Evolutionary conservation across 2,113 vertebrate species (phyloP).

Genomic region (Crocuta crocuta): DNA sequence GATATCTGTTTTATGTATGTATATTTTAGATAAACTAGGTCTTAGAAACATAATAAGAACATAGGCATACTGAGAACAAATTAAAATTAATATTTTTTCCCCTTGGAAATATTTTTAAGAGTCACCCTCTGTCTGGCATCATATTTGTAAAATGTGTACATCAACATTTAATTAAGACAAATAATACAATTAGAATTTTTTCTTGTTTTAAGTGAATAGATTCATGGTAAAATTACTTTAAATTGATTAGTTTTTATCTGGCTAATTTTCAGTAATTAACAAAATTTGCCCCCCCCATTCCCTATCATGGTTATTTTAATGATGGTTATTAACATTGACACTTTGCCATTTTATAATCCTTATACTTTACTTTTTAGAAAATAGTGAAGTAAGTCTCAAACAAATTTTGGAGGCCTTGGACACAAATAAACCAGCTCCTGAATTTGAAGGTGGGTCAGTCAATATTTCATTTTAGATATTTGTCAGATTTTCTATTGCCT

Average conservation of each 20-base stretch:
- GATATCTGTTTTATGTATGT: neutral
- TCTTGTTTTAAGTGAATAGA: neutral
- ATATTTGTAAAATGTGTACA: neutral
- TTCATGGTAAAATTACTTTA: slow-evolving; percentile 23
- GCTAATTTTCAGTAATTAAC: slow-evolving; percentile 28
- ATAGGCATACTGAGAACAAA: neutral
- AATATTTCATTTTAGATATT: slow-evolving; percentile 13
- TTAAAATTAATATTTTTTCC: slow-evolving; percentile 15
- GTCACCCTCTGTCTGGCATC: neutral
- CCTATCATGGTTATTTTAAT: neutral
- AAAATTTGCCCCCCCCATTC: neutral
- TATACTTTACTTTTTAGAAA: slow-evolving; percentile 61
- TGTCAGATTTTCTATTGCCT: neutral
- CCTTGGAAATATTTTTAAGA: slow-evolving; percentile 25
- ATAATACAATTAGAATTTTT: slow-evolving; percentile 19
- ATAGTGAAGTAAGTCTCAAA: slow-evolving; percentile 49
- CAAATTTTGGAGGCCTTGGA: slow-evolving; percentile 61
- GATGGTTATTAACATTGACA: neutral
- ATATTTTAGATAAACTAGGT: neutral
- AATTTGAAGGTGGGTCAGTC: slow-evolving; percentile 44
- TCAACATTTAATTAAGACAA: neutral
- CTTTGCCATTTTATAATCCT: slow-evolving; percentile 12
- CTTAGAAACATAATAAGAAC: neutral
- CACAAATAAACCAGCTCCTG: slow-evolving; percentile 8
- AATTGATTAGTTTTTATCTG: slow-evolving; percentile 1